phyloP scores from a whole-genome alignment of 2,888 invertebrate species.

The Amphipyra tragopoginis region DNA sequence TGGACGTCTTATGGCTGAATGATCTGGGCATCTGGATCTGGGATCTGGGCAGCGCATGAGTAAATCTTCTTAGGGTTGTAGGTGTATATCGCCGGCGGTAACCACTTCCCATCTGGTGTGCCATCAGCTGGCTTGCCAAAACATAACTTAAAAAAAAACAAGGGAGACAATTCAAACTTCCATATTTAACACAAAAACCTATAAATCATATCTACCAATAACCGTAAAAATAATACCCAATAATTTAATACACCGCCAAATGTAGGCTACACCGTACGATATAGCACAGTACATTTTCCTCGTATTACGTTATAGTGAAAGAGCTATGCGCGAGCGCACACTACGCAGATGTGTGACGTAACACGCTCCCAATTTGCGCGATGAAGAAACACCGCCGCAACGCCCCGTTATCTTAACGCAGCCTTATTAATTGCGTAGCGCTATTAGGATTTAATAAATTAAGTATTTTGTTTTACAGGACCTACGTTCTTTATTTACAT shows the following conservation, averaged over 20 bases:
- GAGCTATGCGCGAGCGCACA: conserved; percentile 45
- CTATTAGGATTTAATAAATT: conserved; percentile 7
- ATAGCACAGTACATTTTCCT: conserved; percentile 58
- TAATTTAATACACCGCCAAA: conserved; percentile 9
- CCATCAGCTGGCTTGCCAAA: too few relatives aligned
- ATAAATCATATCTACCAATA: background rate
- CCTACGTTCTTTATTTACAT: too few relatives aligned
- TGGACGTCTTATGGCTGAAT: too few relatives aligned
- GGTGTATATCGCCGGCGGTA: too few relatives aligned
- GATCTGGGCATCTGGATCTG: too few relatives aligned
- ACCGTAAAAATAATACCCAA: conserved; percentile 16
- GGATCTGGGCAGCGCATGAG: too few relatives aligned
- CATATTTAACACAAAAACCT: too few relatives aligned
- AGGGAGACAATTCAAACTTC: too few relatives aligned
- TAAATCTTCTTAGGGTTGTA: too few relatives aligned
- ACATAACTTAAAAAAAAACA: too few relatives aligned
- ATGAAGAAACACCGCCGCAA: conserved; percentile 48
- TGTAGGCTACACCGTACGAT: conserved; percentile 30
- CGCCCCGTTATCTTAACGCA: conserved; percentile 22
- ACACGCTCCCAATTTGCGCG: conserved; percentile 52
- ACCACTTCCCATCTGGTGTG: too few relatives aligned
- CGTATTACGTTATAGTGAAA: conserved; percentile 55
- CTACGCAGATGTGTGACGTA: conserved; percentile 49
- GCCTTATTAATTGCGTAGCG: conserved; percentile 36
- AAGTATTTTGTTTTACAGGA: too few relatives aligned